Evolutionary conservation across 2,888 invertebrate species (phyloP).

Genomic region (Orchesellides sinensis): DNA sequence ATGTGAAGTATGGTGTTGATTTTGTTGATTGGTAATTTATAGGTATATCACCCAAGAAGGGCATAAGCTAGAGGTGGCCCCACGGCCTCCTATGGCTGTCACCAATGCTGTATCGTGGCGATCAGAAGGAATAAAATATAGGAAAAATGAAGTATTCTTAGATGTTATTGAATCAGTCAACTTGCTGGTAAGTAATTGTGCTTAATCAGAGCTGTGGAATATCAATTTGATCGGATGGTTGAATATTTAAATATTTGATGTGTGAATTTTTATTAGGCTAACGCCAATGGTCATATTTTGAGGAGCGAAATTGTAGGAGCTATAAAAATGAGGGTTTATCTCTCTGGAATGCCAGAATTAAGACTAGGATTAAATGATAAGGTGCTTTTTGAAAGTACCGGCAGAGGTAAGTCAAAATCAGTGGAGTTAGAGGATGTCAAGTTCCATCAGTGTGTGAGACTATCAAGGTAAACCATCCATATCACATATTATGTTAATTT

Average conservation of each 20-base stretch:
- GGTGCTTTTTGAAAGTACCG: constrained; percentile 97
- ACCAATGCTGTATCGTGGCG: constrained; percentile 99
- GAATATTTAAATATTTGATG: neutral
- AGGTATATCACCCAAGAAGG: constrained; percentile 98
- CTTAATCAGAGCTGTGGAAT: neutral
- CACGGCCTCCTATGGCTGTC: constrained; percentile 97
- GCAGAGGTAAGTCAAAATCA: constrained; percentile 97
- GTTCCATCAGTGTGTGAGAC: constrained; percentile 97
- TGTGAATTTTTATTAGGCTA: constrained; percentile 80
- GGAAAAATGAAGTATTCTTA: constrained; percentile 99
- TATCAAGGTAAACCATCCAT: constrained; percentile 87
- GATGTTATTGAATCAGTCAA: constrained; percentile 99
- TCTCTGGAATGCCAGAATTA: constrained; percentile 99
- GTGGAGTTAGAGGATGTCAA: constrained; percentile 99
- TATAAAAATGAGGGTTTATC: constrained; percentile 98
- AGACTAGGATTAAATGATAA: constrained; percentile 98
- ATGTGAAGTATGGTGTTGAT: neutral
- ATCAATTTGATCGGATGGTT: constrained; percentile 6
- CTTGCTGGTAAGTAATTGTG: constrained; percentile 81
- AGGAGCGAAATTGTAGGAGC: constrained; percentile 99
- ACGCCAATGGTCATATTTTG: constrained; percentile 97
- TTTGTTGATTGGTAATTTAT: constrained; percentile 8
- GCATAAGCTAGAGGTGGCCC: constrained; percentile 97
- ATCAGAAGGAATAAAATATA: constrained; percentile 98
- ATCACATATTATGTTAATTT: too few species aligned